These are phyloP conservation scores for Pantala flavescens DNA, from an alignment of 1,140 invertebrate genomes.

Conservation along the genomic window DNA sequence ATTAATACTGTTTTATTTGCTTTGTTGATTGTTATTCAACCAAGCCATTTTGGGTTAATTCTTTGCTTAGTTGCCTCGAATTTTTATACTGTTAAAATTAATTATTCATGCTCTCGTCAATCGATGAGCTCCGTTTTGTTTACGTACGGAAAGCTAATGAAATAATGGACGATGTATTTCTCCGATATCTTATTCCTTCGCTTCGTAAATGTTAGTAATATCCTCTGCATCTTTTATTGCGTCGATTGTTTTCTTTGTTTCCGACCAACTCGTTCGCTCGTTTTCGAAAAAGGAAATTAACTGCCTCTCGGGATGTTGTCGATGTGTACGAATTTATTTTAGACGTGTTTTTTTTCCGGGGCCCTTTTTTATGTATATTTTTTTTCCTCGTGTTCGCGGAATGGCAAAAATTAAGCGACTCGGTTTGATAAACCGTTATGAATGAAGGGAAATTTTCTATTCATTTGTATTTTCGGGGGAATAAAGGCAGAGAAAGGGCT, in stretches of 20 bases:
- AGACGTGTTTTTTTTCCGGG: not conserved
- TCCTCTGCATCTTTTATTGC: constrained; percentile 4
- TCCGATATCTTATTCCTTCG: not conserved
- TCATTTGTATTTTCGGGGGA: not conserved
- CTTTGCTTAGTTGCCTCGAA: not conserved
- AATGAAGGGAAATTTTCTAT: not conserved
- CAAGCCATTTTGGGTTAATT: not conserved
- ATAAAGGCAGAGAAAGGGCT: not conserved
- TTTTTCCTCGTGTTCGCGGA: not conserved
- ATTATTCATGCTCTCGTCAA: not conserved
- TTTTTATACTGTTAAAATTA: constrained; percentile 6
- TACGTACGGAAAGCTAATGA: too few relatives aligned
- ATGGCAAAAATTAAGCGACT: not conserved
- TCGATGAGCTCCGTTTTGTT: too few relatives aligned
- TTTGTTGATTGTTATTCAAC: constrained; percentile 4
- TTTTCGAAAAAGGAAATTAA: not conserved
- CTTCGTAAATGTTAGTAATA: not conserved
- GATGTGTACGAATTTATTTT: not conserved
- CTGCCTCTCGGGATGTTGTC: not conserved
- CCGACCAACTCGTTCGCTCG: not conserved
- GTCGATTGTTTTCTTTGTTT: too few relatives aligned
- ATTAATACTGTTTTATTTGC: constrained; percentile 1
- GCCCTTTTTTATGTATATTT: too few relatives aligned
- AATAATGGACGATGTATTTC: too few relatives aligned
- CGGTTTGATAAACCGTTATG: not conserved